phyloP scores from a whole-genome alignment of 2,113 vertebrate genomes.

The Tyto alba region DNA sequence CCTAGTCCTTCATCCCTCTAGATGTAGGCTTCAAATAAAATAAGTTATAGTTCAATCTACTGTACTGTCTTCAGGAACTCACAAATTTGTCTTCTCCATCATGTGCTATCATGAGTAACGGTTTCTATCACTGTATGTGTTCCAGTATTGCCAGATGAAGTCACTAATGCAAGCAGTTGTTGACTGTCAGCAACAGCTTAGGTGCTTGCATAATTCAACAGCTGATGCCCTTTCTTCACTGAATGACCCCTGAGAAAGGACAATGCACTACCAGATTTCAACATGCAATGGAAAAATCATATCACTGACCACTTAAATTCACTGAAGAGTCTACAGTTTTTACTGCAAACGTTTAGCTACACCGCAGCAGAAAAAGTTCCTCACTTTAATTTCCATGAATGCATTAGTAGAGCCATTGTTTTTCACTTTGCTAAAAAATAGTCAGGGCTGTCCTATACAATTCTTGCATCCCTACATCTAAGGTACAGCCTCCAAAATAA shows the following conservation, averaged over 20 bases:
- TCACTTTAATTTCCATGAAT: neutral
- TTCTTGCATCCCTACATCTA: neutral
- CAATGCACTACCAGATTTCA: neutral
- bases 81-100: neutral
- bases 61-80: neutral
- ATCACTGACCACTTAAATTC: neutral
- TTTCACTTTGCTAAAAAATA: neutral
- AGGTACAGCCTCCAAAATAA: neutral
- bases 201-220: neutral
- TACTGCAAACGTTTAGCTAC: neutral
- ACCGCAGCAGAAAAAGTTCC: neutral
- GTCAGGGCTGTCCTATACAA: neutral
- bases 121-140: neutral
- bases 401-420: neutral
- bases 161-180: neutral
- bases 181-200: neutral
- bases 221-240: neutral
- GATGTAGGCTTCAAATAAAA: neutral
- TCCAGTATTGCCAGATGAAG: neutral
- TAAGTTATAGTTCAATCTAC: neutral
- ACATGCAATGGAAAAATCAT: neutral
- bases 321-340: neutral
- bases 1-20: neutral
- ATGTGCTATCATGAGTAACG: neutral
- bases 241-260: neutral